Evolutionary conservation across 35 echinoderm and acorn worm species (phyloP), one percentile per base, ranked within the genome.

Genomic region (Nesometra sesokonis): DNA sequence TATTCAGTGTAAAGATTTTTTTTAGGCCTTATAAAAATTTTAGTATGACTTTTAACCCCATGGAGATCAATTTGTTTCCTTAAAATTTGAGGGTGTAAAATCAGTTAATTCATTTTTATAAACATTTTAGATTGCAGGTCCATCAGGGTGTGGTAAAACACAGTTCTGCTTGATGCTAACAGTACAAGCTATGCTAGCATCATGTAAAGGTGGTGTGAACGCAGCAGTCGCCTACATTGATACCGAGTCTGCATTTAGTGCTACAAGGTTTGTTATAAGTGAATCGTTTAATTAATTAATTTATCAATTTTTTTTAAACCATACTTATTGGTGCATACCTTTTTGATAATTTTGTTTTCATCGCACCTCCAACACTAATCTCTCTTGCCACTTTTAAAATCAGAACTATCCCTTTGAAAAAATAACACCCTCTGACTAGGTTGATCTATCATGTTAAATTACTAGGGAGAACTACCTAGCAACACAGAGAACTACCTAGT

Each of bases 81-180:
- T 79, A 29, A 34, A 32, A 79, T 21, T 5, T 37, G 19, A 34
- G 76, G 21, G 3, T 3, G 29, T 19, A 17, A 32, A 17, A 87
- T 82, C 11, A 36, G 13, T 32, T 11, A 15, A 13, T 67, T n/a
- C 15, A 43, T 43, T 43, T 43, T 43, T 7, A 7, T 43, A 43
- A 7, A 7, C 15, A 43, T 43, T 87, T 35, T 77, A 99, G 96
- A 99, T 99, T 86, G 96, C 96, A 37, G 96, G 96, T 17, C 96
- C 96, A 13, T 93, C 92, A 38, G 96, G 96, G 31, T 99, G 92
- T 82, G 96, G 96, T 0, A 99, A 99, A 85, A 94, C 92, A 7
- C 93, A 94, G 76, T 91, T 93, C 57, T 94, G 92, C 43, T 90
- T 99, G 27, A 94, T 99, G 89, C 88, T 99, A 76, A 90, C 88